Percentiles rank a stretch among this genome's conserved stretches.
These are phyloP conservation scores for Atopsyche davidsoni DNA, from an alignment of 1,140 invertebrate genomes.

Conservation along the genomic window DNA sequence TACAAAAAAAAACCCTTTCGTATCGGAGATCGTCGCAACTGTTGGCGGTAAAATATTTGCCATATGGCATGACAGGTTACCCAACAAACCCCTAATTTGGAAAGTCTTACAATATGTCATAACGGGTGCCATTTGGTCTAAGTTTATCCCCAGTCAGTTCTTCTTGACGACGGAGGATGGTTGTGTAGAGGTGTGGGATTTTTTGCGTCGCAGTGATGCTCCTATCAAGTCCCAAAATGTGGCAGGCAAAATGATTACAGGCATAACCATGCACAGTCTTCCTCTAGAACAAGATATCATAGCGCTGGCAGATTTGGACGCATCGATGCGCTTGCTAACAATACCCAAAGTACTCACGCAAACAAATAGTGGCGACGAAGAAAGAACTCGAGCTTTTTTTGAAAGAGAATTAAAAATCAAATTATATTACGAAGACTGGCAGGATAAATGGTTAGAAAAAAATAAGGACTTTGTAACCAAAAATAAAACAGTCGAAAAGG, in stretches of 20 bases:
- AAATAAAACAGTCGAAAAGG: slow-evolving; percentile 41
- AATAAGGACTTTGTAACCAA: slow-evolving; percentile 40
- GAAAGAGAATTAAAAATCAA: slow-evolving; percentile 41
- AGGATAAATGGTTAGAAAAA: slow-evolving; percentile 40
- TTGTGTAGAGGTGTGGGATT: slow-evolving; percentile 53
- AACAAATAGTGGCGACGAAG: slow-evolving; percentile 33
- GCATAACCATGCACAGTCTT: slow-evolving; percentile 48
- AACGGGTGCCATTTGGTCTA: slow-evolving; percentile 50
- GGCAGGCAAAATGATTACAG: slow-evolving; percentile 43
- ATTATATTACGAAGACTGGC: slow-evolving; percentile 39
- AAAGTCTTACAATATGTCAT: slow-evolving; percentile 44
- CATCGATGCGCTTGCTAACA: slow-evolving; percentile 54
- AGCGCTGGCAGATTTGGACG: slow-evolving; percentile 54
- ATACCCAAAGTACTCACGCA: slow-evolving; percentile 46
- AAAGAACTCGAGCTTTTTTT: slow-evolving; percentile 37
- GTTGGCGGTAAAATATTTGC: slow-evolving; percentile 55
- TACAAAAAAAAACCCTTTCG: slow-evolving; percentile 50
- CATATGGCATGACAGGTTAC: slow-evolving; percentile 50
- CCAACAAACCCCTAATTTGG: slow-evolving; percentile 49
- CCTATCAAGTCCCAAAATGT: slow-evolving; percentile 40
- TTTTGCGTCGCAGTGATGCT: slow-evolving; percentile 47
- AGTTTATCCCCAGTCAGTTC: slow-evolving; percentile 43
- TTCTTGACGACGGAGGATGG: slow-evolving; percentile 49
- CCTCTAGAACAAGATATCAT: slow-evolving; percentile 46
- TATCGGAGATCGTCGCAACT: slow-evolving; percentile 49